Percentiles rank a stretch among this genome's conserved stretches.
Evolutionary conservation across 1,140 invertebrate species (phyloP).

Genomic region (Cyclina sinensis): DNA sequence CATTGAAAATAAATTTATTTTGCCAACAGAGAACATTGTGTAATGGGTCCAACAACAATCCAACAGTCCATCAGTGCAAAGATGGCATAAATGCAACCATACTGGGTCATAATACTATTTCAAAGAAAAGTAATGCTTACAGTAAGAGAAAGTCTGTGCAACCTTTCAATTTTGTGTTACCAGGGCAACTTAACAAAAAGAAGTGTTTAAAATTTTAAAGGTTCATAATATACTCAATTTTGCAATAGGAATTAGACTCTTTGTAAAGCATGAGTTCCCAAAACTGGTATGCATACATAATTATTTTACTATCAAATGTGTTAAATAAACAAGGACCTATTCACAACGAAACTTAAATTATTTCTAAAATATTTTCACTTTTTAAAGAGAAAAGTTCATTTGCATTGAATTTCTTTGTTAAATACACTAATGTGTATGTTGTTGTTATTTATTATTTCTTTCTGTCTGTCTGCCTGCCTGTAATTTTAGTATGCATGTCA

Average conservation of each 20-base stretch:
- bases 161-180: slow-evolving; percentile 15
- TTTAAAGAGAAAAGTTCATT: too few relatives aligned
- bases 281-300: neutral
- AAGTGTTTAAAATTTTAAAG: neutral
- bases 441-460: too few relatives aligned
- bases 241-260: too few relatives aligned
- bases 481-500: too few relatives aligned
- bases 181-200: slow-evolving; percentile 26
- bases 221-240: neutral
- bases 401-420: too few relatives aligned
- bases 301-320: neutral
- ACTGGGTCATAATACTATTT: slow-evolving; percentile 17
- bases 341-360: too few relatives aligned
- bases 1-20: neutral
- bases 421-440: too few relatives aligned
- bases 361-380: too few relatives aligned
- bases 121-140: slow-evolving; percentile 36
- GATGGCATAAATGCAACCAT: slow-evolving; percentile 29
- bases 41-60: slow-evolving; percentile 70
- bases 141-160: slow-evolving; percentile 32
- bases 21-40: slow-evolving; percentile 64
- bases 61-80: slow-evolving; percentile 46
- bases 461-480: too few relatives aligned
- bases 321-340: neutral
- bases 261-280: neutral